These are phyloP conservation scores for Protomyctophum bolini DNA, from an alignment of 2,113 vertebrate genomes.

Conservation along the genomic window DNA sequence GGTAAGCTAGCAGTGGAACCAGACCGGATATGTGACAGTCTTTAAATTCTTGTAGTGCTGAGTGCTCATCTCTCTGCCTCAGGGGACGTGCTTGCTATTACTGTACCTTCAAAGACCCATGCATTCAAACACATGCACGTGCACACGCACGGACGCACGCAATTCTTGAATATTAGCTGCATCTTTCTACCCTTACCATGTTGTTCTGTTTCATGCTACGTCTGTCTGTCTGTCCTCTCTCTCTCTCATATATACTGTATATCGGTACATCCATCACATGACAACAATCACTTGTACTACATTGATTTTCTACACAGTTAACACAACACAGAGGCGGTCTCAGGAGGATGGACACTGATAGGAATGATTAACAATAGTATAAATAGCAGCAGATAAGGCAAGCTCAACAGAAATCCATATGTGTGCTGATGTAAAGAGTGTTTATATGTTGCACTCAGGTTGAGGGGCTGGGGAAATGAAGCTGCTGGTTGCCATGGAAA, in stretches of 20 bases:
- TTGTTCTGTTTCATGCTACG: too few species aligned
- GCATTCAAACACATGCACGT: conserved; percentile 8
- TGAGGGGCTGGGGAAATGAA: conserved; percentile 21
- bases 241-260: too few species aligned
- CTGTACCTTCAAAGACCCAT: conserved; percentile 16
- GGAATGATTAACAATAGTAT: conserved; percentile 38
- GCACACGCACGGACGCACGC: conserved; percentile 4
- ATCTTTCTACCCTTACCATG: too few species aligned
- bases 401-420: conserved; percentile 53
- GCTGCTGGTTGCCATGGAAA: conserved; percentile 58
- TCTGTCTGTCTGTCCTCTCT: too few species aligned
- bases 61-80: conserved; percentile 28
- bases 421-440: conserved; percentile 21
- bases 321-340: background rate
- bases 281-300: conserved; percentile 7
- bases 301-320: conserved; percentile 29
- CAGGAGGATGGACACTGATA: background rate
- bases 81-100: conserved; percentile 10
- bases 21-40: conserved; percentile 55
- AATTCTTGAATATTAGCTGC: background rate
- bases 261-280: conserved; percentile 42
- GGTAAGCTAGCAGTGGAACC: conserved; percentile 16
- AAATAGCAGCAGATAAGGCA: background rate
- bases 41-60: conserved; percentile 52
- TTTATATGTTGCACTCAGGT: conserved; percentile 20